Percentiles rank a stretch among this genome's conserved stretches.
Conservation (phyloP, 2,797 vertebrate genomes). For the Myotis daubentonii region DNA sequence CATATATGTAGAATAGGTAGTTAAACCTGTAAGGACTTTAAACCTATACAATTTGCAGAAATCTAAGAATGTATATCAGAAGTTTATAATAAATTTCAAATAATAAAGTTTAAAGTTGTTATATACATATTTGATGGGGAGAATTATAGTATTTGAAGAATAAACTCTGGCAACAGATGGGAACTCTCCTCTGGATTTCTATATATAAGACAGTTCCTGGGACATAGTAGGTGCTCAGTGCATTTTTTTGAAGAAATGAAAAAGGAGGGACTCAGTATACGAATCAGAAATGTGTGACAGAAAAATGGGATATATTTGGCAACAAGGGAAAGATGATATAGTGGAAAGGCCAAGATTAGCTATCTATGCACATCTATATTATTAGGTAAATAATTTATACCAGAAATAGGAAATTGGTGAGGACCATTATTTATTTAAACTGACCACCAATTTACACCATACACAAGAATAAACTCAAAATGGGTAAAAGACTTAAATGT, state of each 20-base stretch:
- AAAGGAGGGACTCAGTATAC: background rate
- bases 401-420: background rate
- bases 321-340: background rate
- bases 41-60: background rate
- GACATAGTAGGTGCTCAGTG: background rate
- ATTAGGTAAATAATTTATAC: background rate
- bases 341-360: background rate
- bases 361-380: background rate
- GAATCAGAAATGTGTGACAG: background rate
- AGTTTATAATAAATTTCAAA: constrained; percentile 4
- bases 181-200: background rate
- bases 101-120: background rate
- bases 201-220: background rate
- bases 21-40: constrained; percentile 7
- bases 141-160: background rate
- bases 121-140: background rate
- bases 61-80: background rate
- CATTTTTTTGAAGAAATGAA: background rate
- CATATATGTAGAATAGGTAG: background rate
- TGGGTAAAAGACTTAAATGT: background rate
- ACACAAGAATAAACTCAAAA: background rate
- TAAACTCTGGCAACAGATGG: background rate
- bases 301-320: background rate
- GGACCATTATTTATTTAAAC: background rate
- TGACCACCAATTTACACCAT: background rate